Evolutionary conservation across 1,140 invertebrate species (phyloP).

Genomic region (Dendrolimus punctatus): DNA sequence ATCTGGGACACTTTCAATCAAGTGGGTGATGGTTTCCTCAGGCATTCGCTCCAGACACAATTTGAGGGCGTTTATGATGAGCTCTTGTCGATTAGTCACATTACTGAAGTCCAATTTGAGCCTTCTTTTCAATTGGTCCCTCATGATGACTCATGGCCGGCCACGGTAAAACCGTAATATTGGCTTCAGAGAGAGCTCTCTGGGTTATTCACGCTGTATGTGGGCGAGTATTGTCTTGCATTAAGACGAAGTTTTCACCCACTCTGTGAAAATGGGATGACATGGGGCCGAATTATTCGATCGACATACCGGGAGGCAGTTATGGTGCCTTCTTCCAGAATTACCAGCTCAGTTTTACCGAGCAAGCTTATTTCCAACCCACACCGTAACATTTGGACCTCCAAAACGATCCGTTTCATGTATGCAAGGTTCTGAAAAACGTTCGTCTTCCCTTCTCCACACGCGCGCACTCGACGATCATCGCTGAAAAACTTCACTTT

Average conservation of each 20-base stretch:
- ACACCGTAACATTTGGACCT: constrained; percentile 36
- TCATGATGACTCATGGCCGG: constrained; percentile 50
- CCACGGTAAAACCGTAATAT: constrained; percentile 26
- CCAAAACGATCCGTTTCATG: constrained; percentile 24
- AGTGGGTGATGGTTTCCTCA: too few species aligned
- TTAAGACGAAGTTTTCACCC: constrained; percentile 22
- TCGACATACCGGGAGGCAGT: constrained; percentile 19
- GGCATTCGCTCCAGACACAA: too few species aligned
- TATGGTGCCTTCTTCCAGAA: constrained; percentile 8
- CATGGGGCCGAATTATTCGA: constrained; percentile 24
- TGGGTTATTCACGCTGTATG: constrained; percentile 16
- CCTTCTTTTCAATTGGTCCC: constrained; percentile 55
- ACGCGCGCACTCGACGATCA: constrained; percentile 13
- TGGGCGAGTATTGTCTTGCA: constrained; percentile 29
- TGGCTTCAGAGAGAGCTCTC: constrained; percentile 5
- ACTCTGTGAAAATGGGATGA: too few species aligned
- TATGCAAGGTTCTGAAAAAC: constrained; percentile 20
- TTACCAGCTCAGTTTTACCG: constrained; percentile 21
- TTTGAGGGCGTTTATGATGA: too few species aligned
- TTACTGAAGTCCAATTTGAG: too few species aligned
- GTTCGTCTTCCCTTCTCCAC: constrained; percentile 14
- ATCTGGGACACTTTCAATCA: too few species aligned
- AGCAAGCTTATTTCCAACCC: constrained; percentile 30
- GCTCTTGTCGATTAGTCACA: too few species aligned
- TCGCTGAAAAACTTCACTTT: too few species aligned